Evolutionary conservation across 2,113 vertebrate genomes (phyloP).

Genomic region (Antigone vipio): DNA sequence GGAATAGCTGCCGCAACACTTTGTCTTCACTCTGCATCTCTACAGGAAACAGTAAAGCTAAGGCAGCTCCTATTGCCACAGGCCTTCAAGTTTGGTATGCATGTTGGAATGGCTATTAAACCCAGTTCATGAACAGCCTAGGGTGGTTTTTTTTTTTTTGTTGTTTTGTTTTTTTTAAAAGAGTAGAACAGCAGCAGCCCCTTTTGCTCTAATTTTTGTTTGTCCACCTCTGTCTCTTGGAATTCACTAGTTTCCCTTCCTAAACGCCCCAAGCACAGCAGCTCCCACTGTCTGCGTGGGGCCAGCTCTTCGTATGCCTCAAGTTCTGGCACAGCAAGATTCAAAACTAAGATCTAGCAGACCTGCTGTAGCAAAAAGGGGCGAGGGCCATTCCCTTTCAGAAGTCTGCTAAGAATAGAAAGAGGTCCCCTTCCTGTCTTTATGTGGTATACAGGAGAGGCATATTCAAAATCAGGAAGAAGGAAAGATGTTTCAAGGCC

Average conservation of each 20-base stretch:
- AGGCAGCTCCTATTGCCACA: slow-evolving; percentile 25
- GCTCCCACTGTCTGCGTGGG: background rate
- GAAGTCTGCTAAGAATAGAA: slow-evolving; percentile 12
- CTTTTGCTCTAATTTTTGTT: background rate
- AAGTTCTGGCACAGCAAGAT: background rate
- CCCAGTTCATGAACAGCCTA: background rate
- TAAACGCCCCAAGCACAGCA: background rate
- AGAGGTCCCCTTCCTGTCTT: background rate
- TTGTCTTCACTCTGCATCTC: background rate
- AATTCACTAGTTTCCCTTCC: background rate
- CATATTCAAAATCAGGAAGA: slow-evolving; percentile 1
- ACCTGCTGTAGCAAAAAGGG: background rate
- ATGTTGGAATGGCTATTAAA: slow-evolving; percentile 39
- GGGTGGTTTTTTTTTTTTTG: background rate
- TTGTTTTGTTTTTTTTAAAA: background rate
- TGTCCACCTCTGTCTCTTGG: background rate
- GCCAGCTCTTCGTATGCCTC: background rate
- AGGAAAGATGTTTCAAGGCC: slow-evolving; percentile 35
- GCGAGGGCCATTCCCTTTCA: background rate
- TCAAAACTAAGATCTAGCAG: background rate
- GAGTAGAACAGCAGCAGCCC: background rate
- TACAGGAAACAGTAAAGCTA: background rate
- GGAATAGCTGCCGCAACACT: background rate
- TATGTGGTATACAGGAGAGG: background rate
- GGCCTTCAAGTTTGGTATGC: slow-evolving; percentile 21